Evolutionary conservation across 2,888 invertebrate genomes (phyloP).

Genomic region (Himalopsyche japonica): DNA sequence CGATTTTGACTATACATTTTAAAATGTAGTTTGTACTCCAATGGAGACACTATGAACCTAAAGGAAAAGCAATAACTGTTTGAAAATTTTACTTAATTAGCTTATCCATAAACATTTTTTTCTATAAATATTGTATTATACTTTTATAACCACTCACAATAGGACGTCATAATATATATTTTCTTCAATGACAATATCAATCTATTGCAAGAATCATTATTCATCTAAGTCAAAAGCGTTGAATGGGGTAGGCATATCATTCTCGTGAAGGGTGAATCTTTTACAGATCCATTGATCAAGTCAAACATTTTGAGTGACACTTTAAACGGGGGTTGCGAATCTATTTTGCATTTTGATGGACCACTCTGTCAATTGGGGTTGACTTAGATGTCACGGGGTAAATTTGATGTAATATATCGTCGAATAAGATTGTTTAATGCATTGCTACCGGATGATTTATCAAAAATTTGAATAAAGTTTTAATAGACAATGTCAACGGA

Average conservation of each 20-base stretch:
- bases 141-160: no score
- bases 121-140: no score
- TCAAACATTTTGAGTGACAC: slow-evolving; percentile 17
- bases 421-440: background rate
- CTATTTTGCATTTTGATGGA: slow-evolving; percentile 24
- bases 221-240: background rate
- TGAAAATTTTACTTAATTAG: no score
- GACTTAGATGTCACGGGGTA: slow-evolving; percentile 1
- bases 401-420: background rate
- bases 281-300: slow-evolving; percentile 19
- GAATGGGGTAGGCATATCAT: background rate
- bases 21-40: no score
- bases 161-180: background rate
- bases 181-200: background rate
- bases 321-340: background rate
- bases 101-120: no score
- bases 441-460: background rate
- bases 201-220: background rate
- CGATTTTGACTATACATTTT: no score
- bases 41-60: no score
- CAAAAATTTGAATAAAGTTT: no score
- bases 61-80: no score
- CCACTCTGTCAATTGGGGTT: slow-evolving; percentile 7
- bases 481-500: no score
- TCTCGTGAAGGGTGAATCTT: background rate